phyloP scores from a whole-genome alignment of 2,113 vertebrate species.

The Mus musculus region GRCm39 chr1:133455001-133455500 shows the following conservation, averaged over 20 bases:
- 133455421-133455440: no score
- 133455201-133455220: neutral
- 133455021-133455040: no score
- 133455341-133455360: neutral
- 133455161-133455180: neutral
- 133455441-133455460: neutral
- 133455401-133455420: neutral
- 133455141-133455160: neutral
- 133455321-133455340: neutral
- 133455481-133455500: neutral
- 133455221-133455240: neutral
- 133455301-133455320: neutral
- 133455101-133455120: no score
- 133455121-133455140: neutral
- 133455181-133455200: neutral
- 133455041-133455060: accelerated
- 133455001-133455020: no score
- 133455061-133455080: no score
- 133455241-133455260: neutral
- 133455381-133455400: neutral
- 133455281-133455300: neutral
- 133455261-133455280: neutral
- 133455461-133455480: neutral
- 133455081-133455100: no score
- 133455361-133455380: neutral